These are phyloP conservation scores for Drosophila pseudoananassae DNA, from an alignment of 1,140 invertebrate species.

Conservation along the genomic window DNA sequence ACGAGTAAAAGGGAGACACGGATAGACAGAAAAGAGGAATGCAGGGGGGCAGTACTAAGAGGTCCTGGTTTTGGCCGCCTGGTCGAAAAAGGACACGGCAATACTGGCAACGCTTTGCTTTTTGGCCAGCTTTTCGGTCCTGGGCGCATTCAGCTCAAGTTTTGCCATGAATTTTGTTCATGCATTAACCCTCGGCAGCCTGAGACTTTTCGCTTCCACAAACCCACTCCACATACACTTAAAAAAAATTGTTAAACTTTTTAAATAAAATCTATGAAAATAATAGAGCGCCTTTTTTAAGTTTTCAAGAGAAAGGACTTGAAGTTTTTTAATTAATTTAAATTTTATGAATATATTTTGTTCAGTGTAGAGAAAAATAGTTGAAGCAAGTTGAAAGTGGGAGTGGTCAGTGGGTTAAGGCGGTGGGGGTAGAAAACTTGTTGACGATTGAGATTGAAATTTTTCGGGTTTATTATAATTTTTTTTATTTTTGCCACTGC, in stretches of 20 bases:
- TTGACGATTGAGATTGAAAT: conserved; percentile 82
- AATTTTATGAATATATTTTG: background rate
- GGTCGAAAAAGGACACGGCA: conserved; percentile 72
- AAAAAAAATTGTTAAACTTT: background rate
- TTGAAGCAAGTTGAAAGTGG: conserved; percentile 55
- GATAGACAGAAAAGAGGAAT: background rate
- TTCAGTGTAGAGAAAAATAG: conserved; percentile 56
- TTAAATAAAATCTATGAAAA: background rate
- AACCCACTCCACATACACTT: background rate
- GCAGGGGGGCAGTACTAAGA: background rate
- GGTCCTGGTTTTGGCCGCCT: conserved; percentile 38
- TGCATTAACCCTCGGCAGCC: conserved; percentile 60
- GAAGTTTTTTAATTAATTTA: too few relatives aligned
- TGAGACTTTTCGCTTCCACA: conserved; percentile 22
- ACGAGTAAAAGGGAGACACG: background rate
- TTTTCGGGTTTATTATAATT: conserved; percentile 65
- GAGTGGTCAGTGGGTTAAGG: conserved; percentile 29
- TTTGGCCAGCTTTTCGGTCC: conserved; percentile 62
- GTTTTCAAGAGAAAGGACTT: too few relatives aligned
- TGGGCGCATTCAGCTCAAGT: conserved; percentile 62
- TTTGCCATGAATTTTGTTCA: conserved; percentile 78
- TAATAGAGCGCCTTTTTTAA: background rate
- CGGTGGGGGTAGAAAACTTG: conserved; percentile 66
- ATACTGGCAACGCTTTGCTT: conserved; percentile 48
- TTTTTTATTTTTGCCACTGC: conserved; percentile 20